Conservation (phyloP, 2,113 vertebrate genomes). For the Strigops habroptila region DNA sequence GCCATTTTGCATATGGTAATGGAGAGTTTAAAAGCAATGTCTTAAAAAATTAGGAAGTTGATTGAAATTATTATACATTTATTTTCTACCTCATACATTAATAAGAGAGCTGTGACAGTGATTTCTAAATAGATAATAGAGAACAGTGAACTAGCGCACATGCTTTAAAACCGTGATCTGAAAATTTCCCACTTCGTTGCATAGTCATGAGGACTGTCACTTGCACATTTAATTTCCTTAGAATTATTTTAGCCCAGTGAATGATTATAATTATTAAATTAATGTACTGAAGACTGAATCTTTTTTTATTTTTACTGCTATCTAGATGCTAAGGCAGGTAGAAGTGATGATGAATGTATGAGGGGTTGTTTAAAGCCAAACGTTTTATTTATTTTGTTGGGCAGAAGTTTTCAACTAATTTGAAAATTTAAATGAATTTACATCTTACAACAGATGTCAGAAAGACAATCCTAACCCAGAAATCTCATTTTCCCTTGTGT, state of each 20-base stretch:
- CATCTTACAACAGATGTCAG: not conserved
- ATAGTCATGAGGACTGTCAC: constrained; percentile 21
- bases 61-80: constrained; percentile 64
- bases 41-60: constrained; percentile 38
- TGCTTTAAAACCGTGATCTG: not conserved
- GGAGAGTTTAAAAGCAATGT: constrained; percentile 4
- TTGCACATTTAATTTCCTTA: constrained; percentile 24
- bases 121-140: constrained; percentile 58
- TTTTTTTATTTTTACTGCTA: not conserved
- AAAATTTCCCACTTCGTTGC: constrained; percentile 52
- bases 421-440: not conserved
- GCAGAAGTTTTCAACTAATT: not conserved
- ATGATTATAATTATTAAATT: not conserved
- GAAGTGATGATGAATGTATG: not conserved
- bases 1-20: constrained; percentile 21
- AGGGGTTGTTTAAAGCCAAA: not conserved
- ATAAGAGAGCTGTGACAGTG: constrained; percentile 36
- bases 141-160: not conserved
- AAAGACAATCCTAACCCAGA: not conserved
- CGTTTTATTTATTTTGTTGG: not conserved
- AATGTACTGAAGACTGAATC: not conserved
- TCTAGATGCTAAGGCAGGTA: not conserved
- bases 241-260: not conserved
- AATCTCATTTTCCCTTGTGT: not conserved
- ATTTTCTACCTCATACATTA: constrained; percentile 50